Base-by-base conservation (phyloP, 2,113 vertebrate genomes). In the Cyphomyrus discorhynchus region DNA sequence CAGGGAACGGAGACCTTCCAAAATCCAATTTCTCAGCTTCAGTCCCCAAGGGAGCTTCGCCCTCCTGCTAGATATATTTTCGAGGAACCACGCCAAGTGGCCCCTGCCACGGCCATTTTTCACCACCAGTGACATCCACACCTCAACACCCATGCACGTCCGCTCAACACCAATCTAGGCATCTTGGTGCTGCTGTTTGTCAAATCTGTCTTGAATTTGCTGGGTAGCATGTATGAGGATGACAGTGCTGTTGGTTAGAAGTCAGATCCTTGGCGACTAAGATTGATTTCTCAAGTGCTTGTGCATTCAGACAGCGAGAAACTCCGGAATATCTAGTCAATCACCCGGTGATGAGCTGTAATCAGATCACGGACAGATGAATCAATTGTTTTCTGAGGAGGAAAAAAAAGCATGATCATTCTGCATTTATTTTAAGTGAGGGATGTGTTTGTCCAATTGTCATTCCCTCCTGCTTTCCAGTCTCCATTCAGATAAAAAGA, bases 261-360 rank as follows among this genome's bases (percentile, higher is more conserved):
- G 90, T 92, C 94, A 87, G 7, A 90, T 92, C 45, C 77, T 39
- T 13, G 88, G 49, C 91, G 93, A 94, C 93, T 88, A 90, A 93
- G 93, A 95, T 39, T 47, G 92, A 95, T 95, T 92, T 90, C 74
- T 88, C 90, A 90, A 89, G 91, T 89, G 52, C 92, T 91, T 92
- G 91, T 91, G 93, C 92, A 91, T 91, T 91, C 90, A 89, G 89
- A 90, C 90, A 90, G 90, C 93, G 88, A 88, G 93, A 92, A 89
- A 90, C 86, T 52, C 90, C 86, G 92, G 94, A 93, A 95, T 9
- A 96, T 94, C 90, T 94, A 94, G 94, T 95, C 95, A 95, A 94
- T 96, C 96, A 95, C 92, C 46, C 27, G 3, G 85, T 91, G 94
- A 95, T 94, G 93, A 94, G 93, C 94, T 94, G 94, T 93, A 94